A percentile compares a stretch with the other conserved stretches of the same genome.
These are phyloP conservation scores for Steatocranus sp. DNA, from an alignment of 2,797 vertebrate species.

Conservation along the genomic window DNA sequence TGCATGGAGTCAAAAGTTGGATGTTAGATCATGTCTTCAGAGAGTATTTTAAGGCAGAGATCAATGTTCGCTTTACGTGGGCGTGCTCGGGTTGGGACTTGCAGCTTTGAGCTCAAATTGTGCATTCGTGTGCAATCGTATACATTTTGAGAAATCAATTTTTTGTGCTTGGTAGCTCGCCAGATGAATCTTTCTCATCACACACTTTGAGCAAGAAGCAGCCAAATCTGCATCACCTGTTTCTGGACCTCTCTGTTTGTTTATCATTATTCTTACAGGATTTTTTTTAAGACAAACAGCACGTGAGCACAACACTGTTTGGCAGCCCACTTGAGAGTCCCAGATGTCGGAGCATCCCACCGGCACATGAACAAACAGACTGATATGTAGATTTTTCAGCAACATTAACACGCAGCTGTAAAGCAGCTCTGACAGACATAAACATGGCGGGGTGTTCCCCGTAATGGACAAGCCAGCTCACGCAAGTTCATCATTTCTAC, in stretches of 20 bases:
- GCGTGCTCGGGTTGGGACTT: conserved; percentile 29
- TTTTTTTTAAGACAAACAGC: background rate
- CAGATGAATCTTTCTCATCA: conserved; percentile 3
- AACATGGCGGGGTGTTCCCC: background rate
- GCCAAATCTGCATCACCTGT: background rate
- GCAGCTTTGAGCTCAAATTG: conserved; percentile 10
- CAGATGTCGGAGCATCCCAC: background rate
- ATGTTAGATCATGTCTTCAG: conserved; percentile 8
- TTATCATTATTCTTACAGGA: background rate
- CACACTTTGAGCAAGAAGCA: background rate
- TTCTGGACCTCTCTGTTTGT: conserved; percentile 2
- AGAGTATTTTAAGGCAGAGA: conserved; percentile 25
- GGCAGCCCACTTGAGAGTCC: conserved; percentile 1
- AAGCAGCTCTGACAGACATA: background rate
- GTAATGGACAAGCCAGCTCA: background rate
- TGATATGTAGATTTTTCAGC: background rate
- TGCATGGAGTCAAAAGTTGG: background rate
- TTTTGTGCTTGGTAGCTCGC: conserved; percentile 4
- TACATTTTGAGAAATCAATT: conserved; percentile 4
- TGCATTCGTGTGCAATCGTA: background rate
- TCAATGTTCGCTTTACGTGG: conserved; percentile 2
- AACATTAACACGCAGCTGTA: background rate
- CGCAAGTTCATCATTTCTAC: background rate
- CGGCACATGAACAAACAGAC: background rate
- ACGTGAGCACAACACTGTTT: background rate